Percentiles rank a stretch among this genome's conserved stretches.
These are phyloP conservation scores for Melanotaenia boesemani DNA, from an alignment of 2,797 vertebrate genomes.

Conservation along the genomic window DNA sequence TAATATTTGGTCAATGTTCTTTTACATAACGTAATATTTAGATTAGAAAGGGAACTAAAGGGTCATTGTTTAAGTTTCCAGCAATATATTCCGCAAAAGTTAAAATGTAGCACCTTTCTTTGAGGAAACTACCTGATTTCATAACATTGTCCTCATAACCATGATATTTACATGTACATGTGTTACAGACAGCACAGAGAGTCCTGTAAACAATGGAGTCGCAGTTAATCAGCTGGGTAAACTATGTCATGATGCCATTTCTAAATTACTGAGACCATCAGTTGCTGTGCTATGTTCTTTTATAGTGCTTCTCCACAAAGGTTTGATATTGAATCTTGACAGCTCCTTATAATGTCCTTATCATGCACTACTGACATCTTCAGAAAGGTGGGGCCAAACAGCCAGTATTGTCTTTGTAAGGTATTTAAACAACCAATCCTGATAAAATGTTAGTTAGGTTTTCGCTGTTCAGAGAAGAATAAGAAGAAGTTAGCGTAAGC, in stretches of 20 bases:
- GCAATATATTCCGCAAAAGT: not conserved
- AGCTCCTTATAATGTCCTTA: not conserved
- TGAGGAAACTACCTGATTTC: not conserved
- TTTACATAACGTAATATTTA: not conserved
- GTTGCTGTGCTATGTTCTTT: not conserved
- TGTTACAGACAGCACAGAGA: not conserved
- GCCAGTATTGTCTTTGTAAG: not conserved
- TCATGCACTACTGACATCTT: not conserved
- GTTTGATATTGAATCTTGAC: not conserved
- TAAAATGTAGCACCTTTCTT: not conserved
- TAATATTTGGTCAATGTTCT: not conserved
- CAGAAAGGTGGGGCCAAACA: not conserved
- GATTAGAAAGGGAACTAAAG: not conserved
- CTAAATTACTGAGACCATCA: not conserved
- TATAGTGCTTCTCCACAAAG: not conserved
- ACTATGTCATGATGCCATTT: conserved; percentile 23
- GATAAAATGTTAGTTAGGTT: too few relatives aligned
- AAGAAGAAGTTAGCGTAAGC: too few relatives aligned
- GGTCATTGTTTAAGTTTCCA: not conserved
- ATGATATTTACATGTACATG: not conserved
- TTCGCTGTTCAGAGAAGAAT: too few relatives aligned
- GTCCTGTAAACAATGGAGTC: not conserved
- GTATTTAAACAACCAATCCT: too few relatives aligned
- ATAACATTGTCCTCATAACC: not conserved
- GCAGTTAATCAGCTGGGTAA: not conserved